Conservation (phyloP, 2,113 vertebrate species). For the Brachyhypopomus occidentalis region DNA sequence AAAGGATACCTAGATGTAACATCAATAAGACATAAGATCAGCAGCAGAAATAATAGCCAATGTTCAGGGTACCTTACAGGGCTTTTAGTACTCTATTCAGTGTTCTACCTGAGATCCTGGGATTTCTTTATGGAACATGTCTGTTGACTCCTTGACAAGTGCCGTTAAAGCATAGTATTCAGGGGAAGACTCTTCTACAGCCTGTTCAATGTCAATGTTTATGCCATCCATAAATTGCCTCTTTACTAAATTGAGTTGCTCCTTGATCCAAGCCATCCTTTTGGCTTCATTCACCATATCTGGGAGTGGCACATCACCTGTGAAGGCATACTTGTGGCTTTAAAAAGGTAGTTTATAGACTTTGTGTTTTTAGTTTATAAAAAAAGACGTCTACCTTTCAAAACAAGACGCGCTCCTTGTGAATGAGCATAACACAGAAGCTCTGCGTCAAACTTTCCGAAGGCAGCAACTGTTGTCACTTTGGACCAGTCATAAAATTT, state of each 20-base stretch:
- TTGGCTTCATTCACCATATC: conserved; percentile 79
- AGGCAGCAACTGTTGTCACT: conserved; percentile 88
- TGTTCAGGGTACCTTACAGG: background rate
- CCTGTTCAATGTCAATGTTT: conserved; percentile 93
- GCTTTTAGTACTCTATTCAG: background rate
- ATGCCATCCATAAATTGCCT: conserved; percentile 94
- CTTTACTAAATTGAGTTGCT: conserved; percentile 84
- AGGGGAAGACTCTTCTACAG: conserved; percentile 74
- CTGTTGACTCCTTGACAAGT: conserved; percentile 87
- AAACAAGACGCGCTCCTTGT: conserved; percentile 82
- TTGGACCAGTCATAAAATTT: conserved; percentile 90
- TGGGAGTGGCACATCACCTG: conserved; percentile 83
- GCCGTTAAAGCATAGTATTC: conserved; percentile 87
- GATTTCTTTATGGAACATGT: conserved; percentile 88
- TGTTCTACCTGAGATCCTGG: conserved; percentile 88
- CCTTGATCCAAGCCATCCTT: conserved; percentile 85
- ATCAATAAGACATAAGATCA: background rate
- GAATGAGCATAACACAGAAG: conserved; percentile 92
- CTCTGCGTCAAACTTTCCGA: conserved; percentile 87
- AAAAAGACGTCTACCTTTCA: conserved; percentile 80
- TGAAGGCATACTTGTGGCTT: background rate
- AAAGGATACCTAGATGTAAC: conserved; percentile 86
- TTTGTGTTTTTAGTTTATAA: background rate
- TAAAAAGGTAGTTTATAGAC: background rate
- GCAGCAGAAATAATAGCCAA: background rate